Evolutionary conservation across 2,113 vertebrate species (phyloP).

Genomic region (Zeus faber): DNA sequence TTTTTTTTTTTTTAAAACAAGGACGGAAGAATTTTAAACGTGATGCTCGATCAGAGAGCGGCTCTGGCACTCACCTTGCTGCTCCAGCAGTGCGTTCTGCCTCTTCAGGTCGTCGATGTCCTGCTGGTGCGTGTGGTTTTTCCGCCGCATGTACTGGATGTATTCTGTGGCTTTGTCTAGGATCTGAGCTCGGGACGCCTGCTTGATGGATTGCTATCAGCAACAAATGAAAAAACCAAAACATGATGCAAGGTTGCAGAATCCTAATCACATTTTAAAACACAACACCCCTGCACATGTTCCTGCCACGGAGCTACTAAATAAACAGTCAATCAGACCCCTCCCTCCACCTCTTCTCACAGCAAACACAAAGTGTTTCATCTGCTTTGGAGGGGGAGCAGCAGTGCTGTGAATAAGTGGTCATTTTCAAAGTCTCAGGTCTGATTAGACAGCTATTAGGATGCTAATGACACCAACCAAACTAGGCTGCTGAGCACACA

Average conservation of each 20-base stretch:
- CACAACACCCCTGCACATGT: neutral
- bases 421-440: too few species aligned
- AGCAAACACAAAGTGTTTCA: too few species aligned
- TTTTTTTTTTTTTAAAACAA: neutral
- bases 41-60: too few species aligned
- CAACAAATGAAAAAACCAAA: constrained; percentile 68
- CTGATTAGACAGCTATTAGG: too few species aligned
- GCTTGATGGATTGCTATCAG: constrained; percentile 77
- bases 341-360: too few species aligned
- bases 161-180: constrained; percentile 99
- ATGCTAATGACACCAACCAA: too few species aligned
- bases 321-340: too few species aligned
- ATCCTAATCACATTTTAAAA: constrained; percentile 24
- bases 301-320: too few species aligned
- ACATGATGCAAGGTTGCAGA: constrained; percentile 54
- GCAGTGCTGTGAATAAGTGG: too few species aligned
- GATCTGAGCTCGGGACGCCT: constrained; percentile 99
- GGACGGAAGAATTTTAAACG: constrained; percentile 27
- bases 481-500: too few species aligned
- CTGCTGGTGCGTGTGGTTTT: constrained; percentile 99
- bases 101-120: constrained; percentile 98
- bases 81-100: constrained; percentile 95
- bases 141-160: constrained; percentile 99
- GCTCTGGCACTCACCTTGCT: constrained; percentile 82
- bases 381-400: too few species aligned